Percentiles rank a stretch among this genome's conserved stretches.
phyloP scores from a whole-genome alignment of 37 sponge, comb jelly and placozoan species.

The Tethya wilhelma region DNA sequence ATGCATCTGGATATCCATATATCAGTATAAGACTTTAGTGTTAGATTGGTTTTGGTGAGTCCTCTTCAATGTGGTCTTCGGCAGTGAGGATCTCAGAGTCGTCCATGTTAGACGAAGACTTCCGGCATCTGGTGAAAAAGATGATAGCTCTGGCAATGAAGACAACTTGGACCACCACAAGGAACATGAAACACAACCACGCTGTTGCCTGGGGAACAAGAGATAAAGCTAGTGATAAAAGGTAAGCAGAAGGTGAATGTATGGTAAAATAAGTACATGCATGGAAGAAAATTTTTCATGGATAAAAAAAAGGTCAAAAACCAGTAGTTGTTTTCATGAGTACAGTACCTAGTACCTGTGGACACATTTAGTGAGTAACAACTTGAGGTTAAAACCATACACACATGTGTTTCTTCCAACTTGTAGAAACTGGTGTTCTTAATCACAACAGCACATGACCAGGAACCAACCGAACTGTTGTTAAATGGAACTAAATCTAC shows the following conservation, averaged over 20 bases:
- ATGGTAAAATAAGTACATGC: not conserved
- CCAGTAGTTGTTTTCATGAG: too few relatives aligned
- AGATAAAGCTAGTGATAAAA: not conserved
- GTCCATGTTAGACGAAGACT: not conserved
- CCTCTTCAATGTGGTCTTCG: constrained; percentile 3
- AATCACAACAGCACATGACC: too few relatives aligned
- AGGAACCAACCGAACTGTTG: too few relatives aligned
- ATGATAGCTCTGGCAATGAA: constrained; percentile 34
- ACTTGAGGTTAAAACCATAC: too few relatives aligned
- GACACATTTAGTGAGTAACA: too few relatives aligned
- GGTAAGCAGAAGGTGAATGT: not conserved
- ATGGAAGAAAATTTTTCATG: not conserved
- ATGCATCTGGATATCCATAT: not conserved
- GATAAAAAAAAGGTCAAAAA: too few relatives aligned
- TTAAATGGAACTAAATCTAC: too few relatives aligned
- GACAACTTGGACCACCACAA: constrained; percentile 21
- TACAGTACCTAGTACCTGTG: too few relatives aligned
- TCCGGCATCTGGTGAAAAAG: constrained; percentile 21
- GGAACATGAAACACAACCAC: constrained; percentile 54
- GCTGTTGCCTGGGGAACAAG: constrained; percentile 42
- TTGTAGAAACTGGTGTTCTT: too few relatives aligned
- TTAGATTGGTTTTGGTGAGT: not conserved
- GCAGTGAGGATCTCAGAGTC: constrained; percentile 10
- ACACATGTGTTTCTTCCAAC: too few relatives aligned
- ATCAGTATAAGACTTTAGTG: not conserved